Conservation (phyloP, 92 coral and sea anemone genomes). For the Bergia sp. region DNA sequence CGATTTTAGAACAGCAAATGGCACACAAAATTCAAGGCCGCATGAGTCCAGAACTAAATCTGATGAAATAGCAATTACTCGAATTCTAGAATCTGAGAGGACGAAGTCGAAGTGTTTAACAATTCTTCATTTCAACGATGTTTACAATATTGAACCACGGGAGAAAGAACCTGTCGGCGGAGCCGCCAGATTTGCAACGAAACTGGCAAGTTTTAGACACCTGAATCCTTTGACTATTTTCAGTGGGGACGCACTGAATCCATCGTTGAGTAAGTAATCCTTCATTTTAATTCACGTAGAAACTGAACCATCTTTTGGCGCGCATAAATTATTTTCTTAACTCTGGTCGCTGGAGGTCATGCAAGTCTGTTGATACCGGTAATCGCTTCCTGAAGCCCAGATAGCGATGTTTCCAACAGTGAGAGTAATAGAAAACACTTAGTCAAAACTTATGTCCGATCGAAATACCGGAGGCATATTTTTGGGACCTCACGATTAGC, state of each 20-base stretch:
- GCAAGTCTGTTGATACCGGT: too few species aligned
- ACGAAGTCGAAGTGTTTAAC: slow-evolving; percentile 46
- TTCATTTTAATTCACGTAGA: background rate
- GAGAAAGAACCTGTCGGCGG: slow-evolving; percentile 98
- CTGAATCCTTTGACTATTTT: slow-evolving; percentile 83
- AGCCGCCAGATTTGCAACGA: slow-evolving; percentile 95
- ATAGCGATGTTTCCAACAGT: too few species aligned
- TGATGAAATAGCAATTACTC: background rate
- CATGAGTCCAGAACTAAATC: background rate
- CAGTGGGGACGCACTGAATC: slow-evolving; percentile 97
- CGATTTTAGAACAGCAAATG: background rate
- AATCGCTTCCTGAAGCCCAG: background rate
- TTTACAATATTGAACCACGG: slow-evolving; percentile 95
- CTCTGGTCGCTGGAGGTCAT: background rate
- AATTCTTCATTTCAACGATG: slow-evolving; percentile 97
- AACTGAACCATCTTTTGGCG: background rate
- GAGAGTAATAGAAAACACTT: background rate
- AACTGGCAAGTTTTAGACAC: slow-evolving; percentile 83
- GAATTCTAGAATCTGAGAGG: background rate
- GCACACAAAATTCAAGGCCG: background rate
- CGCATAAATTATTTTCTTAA: background rate
- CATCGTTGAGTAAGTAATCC: slow-evolving; percentile 91
- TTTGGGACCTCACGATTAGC: too few species aligned
- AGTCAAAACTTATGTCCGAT: background rate
- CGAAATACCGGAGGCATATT: background rate